Percentiles rank a stretch among this genome's conserved stretches.
phyloP scores from a whole-genome alignment of 2,113 vertebrate species.

The Paracanthobrama guichenoti region DNA sequence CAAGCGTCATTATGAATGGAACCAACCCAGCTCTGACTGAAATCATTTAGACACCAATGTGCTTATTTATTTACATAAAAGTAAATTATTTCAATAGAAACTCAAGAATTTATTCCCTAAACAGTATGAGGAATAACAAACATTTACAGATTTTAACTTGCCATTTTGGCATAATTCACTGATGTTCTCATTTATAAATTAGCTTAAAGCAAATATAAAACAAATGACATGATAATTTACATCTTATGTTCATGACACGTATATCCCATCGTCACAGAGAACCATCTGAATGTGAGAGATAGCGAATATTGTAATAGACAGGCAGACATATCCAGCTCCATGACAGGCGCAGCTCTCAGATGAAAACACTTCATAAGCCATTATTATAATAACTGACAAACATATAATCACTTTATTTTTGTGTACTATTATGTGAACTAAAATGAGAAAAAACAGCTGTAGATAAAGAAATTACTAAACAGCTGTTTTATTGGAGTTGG shows the following conservation, averaged over 20 bases:
- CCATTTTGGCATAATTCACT: neutral
- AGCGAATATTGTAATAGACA: neutral
- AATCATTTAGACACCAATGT: neutral
- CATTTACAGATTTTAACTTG: neutral
- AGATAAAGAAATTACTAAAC: neutral
- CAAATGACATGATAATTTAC: neutral
- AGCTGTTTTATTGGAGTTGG: neutral
- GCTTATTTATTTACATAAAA: neutral
- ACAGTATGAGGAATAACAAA: neutral
- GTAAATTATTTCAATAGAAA: neutral
- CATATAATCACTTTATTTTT: neutral
- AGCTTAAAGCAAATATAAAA: neutral
- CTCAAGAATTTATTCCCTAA: neutral
- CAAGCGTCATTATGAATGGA: constrained; percentile 39
- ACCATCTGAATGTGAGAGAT: neutral
- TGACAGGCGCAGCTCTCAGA: neutral
- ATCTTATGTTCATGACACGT: neutral
- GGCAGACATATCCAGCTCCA: neutral
- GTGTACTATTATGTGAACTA: neutral
- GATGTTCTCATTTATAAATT: neutral
- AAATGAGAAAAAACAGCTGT: neutral
- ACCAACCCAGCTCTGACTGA: neutral
- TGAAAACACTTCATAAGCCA: neutral
- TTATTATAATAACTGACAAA: neutral
- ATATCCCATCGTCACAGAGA: neutral